Base-by-base conservation (phyloP, 2,113 vertebrate species). In the Corythaeola cristata region DNA sequence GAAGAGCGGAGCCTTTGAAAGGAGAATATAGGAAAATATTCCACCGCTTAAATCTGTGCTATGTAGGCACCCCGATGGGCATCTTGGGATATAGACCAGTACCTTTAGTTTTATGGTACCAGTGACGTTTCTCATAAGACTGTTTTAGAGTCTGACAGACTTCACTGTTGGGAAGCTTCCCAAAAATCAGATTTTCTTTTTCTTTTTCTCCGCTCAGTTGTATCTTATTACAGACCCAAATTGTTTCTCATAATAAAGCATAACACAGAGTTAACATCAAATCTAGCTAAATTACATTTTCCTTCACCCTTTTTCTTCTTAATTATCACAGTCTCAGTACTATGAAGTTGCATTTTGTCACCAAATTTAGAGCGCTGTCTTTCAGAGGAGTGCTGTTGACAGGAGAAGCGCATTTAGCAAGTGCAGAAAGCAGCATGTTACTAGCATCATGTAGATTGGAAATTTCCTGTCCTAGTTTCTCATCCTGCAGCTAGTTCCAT, bases 381-480 rank as follows among this genome's bases (percentile, higher is more conserved):
- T 89, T 91, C 59, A 90, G 74, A 78, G 56, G 45, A 85, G 39
- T 30, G 37, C 79, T 94, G 56, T 77, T 93, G 90, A 71, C 75
- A 91, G 81, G 52, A 62, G 78, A 62, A 64, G 12, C 19, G 0
- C 59, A 84, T 80, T 93, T 88, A 93, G 71, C 53, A 69, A 84
- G 56, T 44, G 23, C 72, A 90, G 83, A 80, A 90, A 90, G 59
- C 63, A 93, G 89, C 74, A 69, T 68, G 80, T 73, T 87, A 47
- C 77, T 76, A 90, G n/a, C 28, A 67, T 63, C 22, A 37, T 37
- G 32, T 72, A 39, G 53, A 72, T 24, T 49, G 49, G 62, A 88
- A 86, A 87, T 85, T 68, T 71, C 45, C 90, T 85, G 73, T 72
- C 76, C 88, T 82, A 72, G 80, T 79, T 95, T 86, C 71, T 71